Evolutionary conservation across 2,888 invertebrate genomes (phyloP), one percentile per base, ranked within the genome.

Genomic region (Diarsia rubi): DNA sequence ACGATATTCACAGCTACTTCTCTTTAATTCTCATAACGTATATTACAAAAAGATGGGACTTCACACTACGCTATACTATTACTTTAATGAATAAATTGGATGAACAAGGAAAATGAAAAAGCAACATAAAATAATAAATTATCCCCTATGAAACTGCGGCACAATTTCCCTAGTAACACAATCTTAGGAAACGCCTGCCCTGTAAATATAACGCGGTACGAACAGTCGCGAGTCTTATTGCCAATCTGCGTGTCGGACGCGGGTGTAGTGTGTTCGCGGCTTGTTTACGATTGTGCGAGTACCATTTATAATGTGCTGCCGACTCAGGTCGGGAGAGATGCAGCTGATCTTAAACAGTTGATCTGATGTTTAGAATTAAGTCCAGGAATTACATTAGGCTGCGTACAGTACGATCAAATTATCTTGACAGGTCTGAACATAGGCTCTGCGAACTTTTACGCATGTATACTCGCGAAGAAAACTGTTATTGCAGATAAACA

Each of bases 141-240:
- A 11, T 47, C 11, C 42, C 14, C 11, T 75, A 42, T 3, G 5
- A 27, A 64, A 37, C 6, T 42, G 37, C 52, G 52, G 11, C 6
- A 52, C 6, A 42, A 37, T 64, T 67, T 45, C 37, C n/a, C 69
- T 81, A 69, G 76, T 6, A 76, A 76, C 68, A 68, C n/a, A 63
- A 21, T 49, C 4, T 54, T 54, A 14, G 31, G 11, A 54, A 64
- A 37, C 59, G 14, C 31, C 14, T 37, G 31, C 0, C 44, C 45
- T 42, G 60, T 54, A 79, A 60, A 76, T 69, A 63, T 57, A 65
- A 21, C 6, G 27, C 57, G 37, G 12, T 68, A 60, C 45, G 52
- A 66, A 72, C 72, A 54, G 52, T 69, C 69, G 52, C 69, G 66
- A 67, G 44, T 60, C 62, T 78, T 81, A 81, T 81, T 83, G 31